Conservation (phyloP, 2,113 vertebrate species). For the Cisticola juncidis region DNA sequence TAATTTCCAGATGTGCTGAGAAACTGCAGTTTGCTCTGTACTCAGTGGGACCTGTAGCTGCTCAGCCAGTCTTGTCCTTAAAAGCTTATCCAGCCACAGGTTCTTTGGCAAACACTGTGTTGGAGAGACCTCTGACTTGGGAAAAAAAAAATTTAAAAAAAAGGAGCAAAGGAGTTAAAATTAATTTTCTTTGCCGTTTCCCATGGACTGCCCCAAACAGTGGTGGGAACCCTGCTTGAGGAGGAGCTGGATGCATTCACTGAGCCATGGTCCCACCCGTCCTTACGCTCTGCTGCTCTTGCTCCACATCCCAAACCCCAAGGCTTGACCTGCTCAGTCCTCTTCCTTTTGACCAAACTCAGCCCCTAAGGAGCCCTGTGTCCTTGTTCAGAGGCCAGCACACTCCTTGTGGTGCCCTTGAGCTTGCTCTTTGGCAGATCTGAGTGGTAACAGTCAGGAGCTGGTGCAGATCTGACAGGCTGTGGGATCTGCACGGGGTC, state of each 20-base stretch:
- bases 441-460: background rate
- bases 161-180: slow-evolving; percentile 53
- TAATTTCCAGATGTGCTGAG: slow-evolving; percentile 21
- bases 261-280: background rate
- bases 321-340: background rate
- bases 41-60: background rate
- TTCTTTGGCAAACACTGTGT: background rate
- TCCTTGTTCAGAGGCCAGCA: background rate
- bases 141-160: background rate
- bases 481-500: background rate
- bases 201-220: rapidly evolving
- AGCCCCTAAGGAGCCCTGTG: background rate
- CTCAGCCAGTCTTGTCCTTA: background rate
- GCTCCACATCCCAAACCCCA: background rate
- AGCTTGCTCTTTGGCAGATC: background rate
- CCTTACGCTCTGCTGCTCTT: background rate
- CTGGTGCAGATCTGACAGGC: background rate
- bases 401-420: background rate
- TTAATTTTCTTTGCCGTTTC: background rate
- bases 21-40: background rate
- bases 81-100: background rate
- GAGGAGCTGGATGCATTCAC: background rate
- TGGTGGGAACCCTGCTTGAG: background rate
- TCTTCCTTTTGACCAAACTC: background rate
- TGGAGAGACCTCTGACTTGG: background rate